phyloP scores from a whole-genome alignment of 2,113 vertebrate species.

The Otus sunia region DNA sequence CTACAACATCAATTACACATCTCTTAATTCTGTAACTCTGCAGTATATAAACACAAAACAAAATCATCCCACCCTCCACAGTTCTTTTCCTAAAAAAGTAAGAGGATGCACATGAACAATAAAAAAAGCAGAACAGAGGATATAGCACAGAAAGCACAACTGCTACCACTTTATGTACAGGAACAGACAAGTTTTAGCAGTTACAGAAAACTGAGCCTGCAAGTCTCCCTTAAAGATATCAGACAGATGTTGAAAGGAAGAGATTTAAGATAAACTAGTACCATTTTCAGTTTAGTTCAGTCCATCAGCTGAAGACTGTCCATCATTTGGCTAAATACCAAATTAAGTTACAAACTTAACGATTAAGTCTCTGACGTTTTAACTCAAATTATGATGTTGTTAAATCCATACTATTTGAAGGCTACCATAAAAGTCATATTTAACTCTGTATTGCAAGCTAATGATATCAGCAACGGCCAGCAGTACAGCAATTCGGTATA shows the following conservation, averaged over 20 bases:
- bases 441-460: neutral
- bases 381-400: neutral
- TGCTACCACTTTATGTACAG: neutral
- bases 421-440: neutral
- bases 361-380: neutral
- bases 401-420: neutral
- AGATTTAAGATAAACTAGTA: neutral
- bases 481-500: neutral
- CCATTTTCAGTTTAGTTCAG: neutral
- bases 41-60: neutral
- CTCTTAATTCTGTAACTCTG: neutral
- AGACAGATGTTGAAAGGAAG: neutral
- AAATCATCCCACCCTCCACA: neutral
- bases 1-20: neutral
- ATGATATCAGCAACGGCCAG: neutral
- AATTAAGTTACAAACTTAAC: neutral
- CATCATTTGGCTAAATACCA: neutral
- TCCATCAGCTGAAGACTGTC: neutral
- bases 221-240: neutral
- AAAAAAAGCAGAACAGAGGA: neutral
- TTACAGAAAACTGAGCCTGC: neutral
- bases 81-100: neutral
- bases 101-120: neutral
- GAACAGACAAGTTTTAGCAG: neutral
- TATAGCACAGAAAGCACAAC: neutral